Conservation (phyloP, 2,888 invertebrate genomes). For the Pyrgus malvae region DNA sequence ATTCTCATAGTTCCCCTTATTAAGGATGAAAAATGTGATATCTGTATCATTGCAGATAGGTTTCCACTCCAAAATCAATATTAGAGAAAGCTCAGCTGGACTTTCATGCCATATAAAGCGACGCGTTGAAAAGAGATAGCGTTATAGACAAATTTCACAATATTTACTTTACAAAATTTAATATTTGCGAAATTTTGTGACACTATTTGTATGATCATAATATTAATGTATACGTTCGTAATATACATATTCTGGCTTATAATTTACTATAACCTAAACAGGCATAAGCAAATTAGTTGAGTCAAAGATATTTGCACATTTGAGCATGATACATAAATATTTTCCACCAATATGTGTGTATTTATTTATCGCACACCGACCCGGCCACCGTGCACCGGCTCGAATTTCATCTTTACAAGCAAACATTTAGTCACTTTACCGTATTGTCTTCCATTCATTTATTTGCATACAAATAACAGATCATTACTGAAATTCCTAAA, state of each 20-base stretch:
- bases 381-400: constrained; percentile 6
- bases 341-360: background rate
- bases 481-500: background rate
- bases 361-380: constrained; percentile 15
- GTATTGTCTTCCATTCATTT: constrained; percentile 1
- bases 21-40: constrained; percentile 13
- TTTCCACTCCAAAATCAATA: constrained; percentile 10
- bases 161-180: too few relatives aligned
- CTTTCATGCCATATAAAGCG: background rate
- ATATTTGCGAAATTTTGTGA: too few relatives aligned
- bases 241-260: too few relatives aligned
- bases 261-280: too few relatives aligned
- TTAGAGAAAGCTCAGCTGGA: constrained; percentile 2
- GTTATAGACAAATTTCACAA: too few relatives aligned
- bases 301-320: background rate
- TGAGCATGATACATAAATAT: background rate
- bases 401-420: background rate
- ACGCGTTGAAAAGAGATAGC: background rate
- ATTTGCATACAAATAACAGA: background rate
- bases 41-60: constrained; percentile 9
- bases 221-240: too few relatives aligned
- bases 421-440: constrained; percentile 4
- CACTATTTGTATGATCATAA: too few relatives aligned
- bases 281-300: background rate
- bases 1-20: constrained; percentile 13